These are phyloP conservation scores for Apamea anceps DNA, from an alignment of 2,888 invertebrate species.

Conservation along the genomic window DNA sequence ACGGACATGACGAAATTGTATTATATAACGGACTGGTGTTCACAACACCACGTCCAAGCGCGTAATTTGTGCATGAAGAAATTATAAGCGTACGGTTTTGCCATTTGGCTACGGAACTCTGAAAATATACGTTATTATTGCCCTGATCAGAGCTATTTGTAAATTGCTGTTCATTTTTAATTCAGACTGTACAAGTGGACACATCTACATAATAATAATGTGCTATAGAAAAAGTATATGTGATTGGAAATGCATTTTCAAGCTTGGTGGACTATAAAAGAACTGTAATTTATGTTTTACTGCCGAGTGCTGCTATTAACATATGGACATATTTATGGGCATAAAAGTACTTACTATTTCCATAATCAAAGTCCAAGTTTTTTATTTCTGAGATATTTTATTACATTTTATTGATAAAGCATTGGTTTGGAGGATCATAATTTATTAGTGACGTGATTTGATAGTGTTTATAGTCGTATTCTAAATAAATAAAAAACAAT, in stretches of 20 bases:
- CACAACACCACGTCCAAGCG: neutral
- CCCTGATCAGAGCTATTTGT: neutral
- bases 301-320: neutral
- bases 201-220: neutral
- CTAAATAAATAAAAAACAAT: no score
- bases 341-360: neutral
- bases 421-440: neutral
- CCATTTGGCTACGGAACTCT: neutral
- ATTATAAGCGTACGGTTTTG: neutral
- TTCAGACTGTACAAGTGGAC: no score
- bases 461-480: neutral
- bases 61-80: neutral
- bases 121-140: neutral
- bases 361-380: neutral
- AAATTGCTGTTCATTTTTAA: neutral
- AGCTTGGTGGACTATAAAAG: neutral
- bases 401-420: neutral
- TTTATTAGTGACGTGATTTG: neutral
- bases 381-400: neutral
- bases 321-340: neutral
- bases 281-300: neutral
- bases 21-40: neutral
- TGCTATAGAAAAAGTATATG: neutral
- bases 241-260: constrained; percentile 3
- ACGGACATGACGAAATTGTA: neutral